Conservation (phyloP, 2,888 invertebrate species). For the Clostera curtula region DNA sequence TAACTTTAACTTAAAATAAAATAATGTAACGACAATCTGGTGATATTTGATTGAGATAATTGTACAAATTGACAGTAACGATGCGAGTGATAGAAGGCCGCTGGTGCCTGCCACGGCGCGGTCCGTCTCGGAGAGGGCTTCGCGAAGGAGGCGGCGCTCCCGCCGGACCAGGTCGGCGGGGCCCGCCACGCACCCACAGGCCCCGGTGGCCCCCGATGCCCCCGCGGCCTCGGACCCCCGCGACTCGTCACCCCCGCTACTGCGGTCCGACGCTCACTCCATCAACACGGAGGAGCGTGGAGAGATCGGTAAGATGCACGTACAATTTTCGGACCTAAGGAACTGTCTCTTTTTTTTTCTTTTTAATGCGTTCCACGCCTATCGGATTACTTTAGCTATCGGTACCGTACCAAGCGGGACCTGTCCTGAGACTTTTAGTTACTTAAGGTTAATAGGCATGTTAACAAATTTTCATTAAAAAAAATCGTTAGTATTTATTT, state of each 20-base stretch:
- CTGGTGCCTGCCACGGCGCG: constrained; percentile 15
- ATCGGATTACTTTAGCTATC: too few relatives aligned
- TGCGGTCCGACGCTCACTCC: constrained; percentile 44
- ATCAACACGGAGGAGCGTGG: constrained; percentile 54
- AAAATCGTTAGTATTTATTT: too few relatives aligned
- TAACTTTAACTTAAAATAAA: too few relatives aligned
- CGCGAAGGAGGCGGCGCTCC: constrained; percentile 17
- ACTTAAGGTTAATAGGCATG: too few relatives aligned
- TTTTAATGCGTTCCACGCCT: neutral
- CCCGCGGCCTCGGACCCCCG: constrained; percentile 4
- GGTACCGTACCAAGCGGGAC: too few relatives aligned
- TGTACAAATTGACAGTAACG: constrained; percentile 12
- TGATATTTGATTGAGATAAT: too few relatives aligned
- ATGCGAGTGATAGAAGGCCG: constrained; percentile 25
- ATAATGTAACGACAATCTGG: too few relatives aligned
- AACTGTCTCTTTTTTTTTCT: neutral
- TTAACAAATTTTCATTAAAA: too few relatives aligned
- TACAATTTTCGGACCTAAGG: neutral
- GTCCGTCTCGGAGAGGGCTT: constrained; percentile 21
- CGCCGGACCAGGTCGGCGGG: constrained; percentile 19
- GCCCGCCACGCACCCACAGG: constrained; percentile 7
- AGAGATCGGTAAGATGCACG: constrained; percentile 36
- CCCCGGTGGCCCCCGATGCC: constrained; percentile 5
- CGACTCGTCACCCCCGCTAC: constrained; percentile 20
- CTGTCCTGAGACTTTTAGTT: too few relatives aligned